Base-by-base conservation (phyloP, 1,140 invertebrate genomes). In the Acyrthosiphon pisum region DNA sequence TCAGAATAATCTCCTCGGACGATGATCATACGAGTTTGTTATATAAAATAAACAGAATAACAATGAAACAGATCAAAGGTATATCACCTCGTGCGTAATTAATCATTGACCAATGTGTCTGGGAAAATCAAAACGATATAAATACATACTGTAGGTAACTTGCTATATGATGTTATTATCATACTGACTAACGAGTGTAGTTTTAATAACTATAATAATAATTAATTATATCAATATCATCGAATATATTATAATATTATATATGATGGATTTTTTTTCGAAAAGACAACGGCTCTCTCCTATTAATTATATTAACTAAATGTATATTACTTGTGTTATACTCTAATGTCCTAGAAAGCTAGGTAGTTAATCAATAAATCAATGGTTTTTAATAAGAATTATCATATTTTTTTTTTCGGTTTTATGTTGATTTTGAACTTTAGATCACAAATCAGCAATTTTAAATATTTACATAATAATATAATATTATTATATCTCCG, bases 51-150 rank as follows among this genome's bases (percentile, higher is more conserved):
- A 83, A 37, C 11, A 22, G 35, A 35, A 88, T 35, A 88, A 88
- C 46, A 48, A 88, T 35, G 20, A 46, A 88, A 88, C 86, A n/a
- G 86, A n/a, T n/a, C 46, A 88, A 48, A 88, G 86, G 26, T 26
- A 41, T 44, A 30, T 87, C 44, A 76, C 30, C 4, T 87, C 6
- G 26, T 30, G 84, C n/a, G 6, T 30, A 50, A 88, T 50, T n/a
- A 88, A 87, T 88, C 46, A 88, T 35, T 26, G 84, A 50, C n/a
- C 46, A 88, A 48, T 41, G 44, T 44, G 84, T n/a, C 84, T 44
- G 11, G 44, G 44, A 46, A 48, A 30, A 30, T 46, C 44, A 30
- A 87, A 87, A 87, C 84, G 11, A 48, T 48, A n/a, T 41, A 41
- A 3, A 41, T 41, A 41, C 41, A 41, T 41, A 41, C 41, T 41